Percentiles rank a stretch among this genome's conserved stretches.
Evolutionary conservation across 2,113 vertebrate species (phyloP).

Genomic region (Chitala chitala): DNA sequence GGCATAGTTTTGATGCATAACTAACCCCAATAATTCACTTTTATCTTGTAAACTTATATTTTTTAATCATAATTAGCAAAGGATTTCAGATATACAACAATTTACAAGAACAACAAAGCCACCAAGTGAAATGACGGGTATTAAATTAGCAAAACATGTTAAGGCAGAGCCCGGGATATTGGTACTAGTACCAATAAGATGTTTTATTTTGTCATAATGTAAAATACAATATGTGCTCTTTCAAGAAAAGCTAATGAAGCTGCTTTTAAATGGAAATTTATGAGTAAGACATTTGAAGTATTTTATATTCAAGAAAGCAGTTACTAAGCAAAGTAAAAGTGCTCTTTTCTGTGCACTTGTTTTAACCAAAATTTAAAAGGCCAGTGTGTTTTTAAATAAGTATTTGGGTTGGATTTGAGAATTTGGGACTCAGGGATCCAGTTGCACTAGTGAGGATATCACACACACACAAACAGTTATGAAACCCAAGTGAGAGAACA

Average conservation of each 20-base stretch:
- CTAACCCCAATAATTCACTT: too few species aligned
- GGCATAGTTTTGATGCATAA: too few species aligned
- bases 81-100: neutral
- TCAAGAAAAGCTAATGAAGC: neutral
- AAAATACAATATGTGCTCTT: neutral
- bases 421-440: neutral
- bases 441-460: neutral
- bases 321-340: neutral
- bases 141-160: neutral
- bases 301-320: neutral
- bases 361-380: neutral
- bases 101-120: neutral
- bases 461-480: neutral
- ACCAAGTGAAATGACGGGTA: neutral
- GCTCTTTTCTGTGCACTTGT: neutral
- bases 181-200: neutral
- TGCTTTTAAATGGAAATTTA: neutral
- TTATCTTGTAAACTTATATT: too few species aligned
- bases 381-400: neutral
- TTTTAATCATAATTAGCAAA: neutral
- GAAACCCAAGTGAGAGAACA: too few species aligned
- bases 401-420: neutral
- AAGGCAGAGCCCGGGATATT: neutral
- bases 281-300: neutral
- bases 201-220: constrained; percentile 1